Evolutionary conservation across 2,888 invertebrate genomes (phyloP), one percentile per base, ranked within the genome.

Genomic region (Notocelia uddmanniana): DNA sequence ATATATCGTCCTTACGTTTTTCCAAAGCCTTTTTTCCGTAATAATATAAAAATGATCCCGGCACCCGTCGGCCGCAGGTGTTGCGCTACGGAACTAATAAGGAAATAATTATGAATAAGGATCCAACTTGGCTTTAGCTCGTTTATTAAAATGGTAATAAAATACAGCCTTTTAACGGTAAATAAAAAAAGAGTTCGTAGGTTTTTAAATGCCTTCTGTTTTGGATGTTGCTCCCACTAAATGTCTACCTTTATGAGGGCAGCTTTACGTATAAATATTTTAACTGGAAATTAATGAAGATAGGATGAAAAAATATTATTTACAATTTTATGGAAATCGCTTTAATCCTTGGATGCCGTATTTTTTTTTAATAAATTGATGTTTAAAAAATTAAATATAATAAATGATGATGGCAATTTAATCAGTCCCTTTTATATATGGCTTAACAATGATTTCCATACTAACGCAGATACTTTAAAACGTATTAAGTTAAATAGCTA

Each of bases 91-190:
- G 74, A 75, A 77, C 83, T 85, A 85, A 85, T 85, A 85, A 85
- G 82, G 80, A 81, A 83, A 85, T 85, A 83, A 85, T 85, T 84
- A 85, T 85, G 83, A 84, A 78, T 82, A 80, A 85, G 80, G 81
- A 78, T 77, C 74, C 80, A 74, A 81, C 81, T 83, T 77, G 74
- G 80, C 78, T 83, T 82, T 80, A 41, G 80, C 80, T 77, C 83
- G 80, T 82, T 83, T 83, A 85, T 85, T 83, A 84, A 84, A 85
- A 80, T 78, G 79, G 78, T 79, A 80, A 82, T 82, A 77, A 80
- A 70, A 70, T 41, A 70, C 64, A 70, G 64, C 70, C 41, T 70
- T 70, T 64, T 64, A 70, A 64, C 70, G 70, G 69, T 13, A 13
- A 57, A 50, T 64, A 52, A 50, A 64, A 64, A 50, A 54, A 58